Conservation (phyloP, 1,140 invertebrate species). For the Philaenus spumarius region DNA sequence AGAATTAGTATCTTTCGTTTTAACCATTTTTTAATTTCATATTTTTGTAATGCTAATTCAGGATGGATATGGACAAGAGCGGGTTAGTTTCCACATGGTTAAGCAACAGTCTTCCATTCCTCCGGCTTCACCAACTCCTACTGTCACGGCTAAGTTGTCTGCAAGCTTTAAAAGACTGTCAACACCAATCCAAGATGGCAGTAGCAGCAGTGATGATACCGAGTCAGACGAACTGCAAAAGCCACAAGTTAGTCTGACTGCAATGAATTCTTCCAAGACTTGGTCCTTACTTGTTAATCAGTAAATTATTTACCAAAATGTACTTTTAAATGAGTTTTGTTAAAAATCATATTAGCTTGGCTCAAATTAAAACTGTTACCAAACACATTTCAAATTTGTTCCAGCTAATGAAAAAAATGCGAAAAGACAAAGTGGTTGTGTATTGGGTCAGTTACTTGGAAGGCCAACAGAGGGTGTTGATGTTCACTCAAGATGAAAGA, state of each 20-base stretch:
- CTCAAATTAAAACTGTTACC: no score
- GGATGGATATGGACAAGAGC: conserved; percentile 58
- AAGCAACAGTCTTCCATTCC: conserved; percentile 42
- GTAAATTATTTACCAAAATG: no score
- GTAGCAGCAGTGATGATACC: conserved; percentile 32
- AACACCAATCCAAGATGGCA: conserved; percentile 23
- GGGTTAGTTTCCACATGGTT: conserved; percentile 58
- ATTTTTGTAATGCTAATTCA: conserved; percentile 35
- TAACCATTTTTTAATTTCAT: no score
- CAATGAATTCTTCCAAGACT: no score
- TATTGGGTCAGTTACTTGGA: conserved; percentile 79
- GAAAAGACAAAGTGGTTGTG: conserved; percentile 56
- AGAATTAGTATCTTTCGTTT: no score
- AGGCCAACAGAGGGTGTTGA: conserved; percentile 62
- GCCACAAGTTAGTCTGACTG: conserved; percentile 24
- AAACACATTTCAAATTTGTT: no score
- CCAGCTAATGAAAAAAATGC: conserved; percentile 36
- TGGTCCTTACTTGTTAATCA: no score
- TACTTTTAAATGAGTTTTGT: no score
- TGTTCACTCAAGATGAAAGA: conserved; percentile 74
- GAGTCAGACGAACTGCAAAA: conserved; percentile 33
- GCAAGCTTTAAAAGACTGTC: conserved; percentile 34
- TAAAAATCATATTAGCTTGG: no score
- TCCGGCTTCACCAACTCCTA: conserved; percentile 43
- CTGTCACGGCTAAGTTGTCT: conserved; percentile 32